These are phyloP conservation scores for Eretmochelys imbricata DNA, from an alignment of 2,113 vertebrate genomes.

Conservation along the genomic window DNA sequence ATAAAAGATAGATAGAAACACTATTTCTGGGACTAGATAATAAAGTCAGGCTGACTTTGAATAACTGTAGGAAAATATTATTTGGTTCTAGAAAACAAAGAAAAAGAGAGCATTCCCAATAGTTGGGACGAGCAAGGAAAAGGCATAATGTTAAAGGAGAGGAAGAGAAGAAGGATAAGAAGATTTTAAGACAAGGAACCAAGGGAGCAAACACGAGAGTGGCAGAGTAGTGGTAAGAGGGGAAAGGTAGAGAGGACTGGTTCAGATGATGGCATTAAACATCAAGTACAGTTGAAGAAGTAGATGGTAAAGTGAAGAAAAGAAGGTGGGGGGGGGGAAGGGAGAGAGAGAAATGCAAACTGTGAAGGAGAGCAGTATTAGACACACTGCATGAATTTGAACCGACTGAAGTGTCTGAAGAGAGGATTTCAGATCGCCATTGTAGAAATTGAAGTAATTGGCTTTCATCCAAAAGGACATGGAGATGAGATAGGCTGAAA, in stretches of 20 bases:
- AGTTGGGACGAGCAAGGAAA: neutral
- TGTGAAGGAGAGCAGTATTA: neutral
- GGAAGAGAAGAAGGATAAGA: neutral
- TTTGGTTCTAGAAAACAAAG: neutral
- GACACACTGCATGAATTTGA: neutral
- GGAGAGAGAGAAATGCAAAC: neutral
- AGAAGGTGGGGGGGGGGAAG: neutral
- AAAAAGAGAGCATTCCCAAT: neutral
- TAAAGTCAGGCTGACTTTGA: neutral
- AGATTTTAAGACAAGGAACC: neutral
- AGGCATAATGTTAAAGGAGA: neutral
- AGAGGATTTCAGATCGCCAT: neutral
- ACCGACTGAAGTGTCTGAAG: neutral
- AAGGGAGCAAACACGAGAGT: neutral
- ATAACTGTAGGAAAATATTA: neutral
- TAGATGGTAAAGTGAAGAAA: neutral
- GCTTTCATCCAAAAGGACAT: neutral
- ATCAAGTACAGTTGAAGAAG: neutral
- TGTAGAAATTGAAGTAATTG: neutral
- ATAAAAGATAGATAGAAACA: neutral
- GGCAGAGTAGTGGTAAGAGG: neutral
- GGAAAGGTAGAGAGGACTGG: neutral
- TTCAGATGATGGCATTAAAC: neutral
- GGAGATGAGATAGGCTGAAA: neutral
- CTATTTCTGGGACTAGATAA: neutral